These are phyloP conservation scores for Melangyna quadrimaculata DNA, from an alignment of 2,888 invertebrate species.

Conservation along the genomic window DNA sequence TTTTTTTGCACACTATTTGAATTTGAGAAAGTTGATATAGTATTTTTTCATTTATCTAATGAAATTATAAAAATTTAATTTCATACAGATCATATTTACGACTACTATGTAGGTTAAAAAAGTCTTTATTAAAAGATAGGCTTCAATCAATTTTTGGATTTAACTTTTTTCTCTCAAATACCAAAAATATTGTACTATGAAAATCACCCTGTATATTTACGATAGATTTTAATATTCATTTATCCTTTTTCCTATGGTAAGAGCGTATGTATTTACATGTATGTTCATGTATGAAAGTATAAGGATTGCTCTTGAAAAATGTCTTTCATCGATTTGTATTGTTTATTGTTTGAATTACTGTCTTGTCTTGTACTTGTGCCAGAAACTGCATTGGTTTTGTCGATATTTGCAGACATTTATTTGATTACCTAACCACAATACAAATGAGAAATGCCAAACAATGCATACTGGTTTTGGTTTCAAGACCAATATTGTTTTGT, in stretches of 20 bases:
- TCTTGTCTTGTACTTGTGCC: background rate
- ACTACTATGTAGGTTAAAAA: too few species aligned
- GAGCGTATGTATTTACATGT: too few species aligned
- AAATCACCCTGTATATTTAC: background rate
- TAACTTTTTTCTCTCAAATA: too few species aligned
- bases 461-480: background rate
- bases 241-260: background rate
- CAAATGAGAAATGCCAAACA: conserved; percentile 2
- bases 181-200: background rate
- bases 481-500: background rate
- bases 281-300: too few species aligned
- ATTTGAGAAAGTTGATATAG: too few species aligned
- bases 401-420: conserved; percentile 10
- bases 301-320: background rate
- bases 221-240: background rate
- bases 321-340: background rate
- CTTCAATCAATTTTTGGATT: too few species aligned
- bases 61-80: too few species aligned
- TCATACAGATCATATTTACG: too few species aligned
- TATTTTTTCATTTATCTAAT: too few species aligned
- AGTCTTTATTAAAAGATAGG: too few species aligned
- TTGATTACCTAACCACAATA: background rate
- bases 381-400: background rate
- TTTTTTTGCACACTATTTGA: too few species aligned
- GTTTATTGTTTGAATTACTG: conserved; percentile 14